Percentiles rank a stretch among this genome's conserved stretches.
Conservation (phyloP, 2,797 vertebrate genomes). For the Remorina albescens region DNA sequence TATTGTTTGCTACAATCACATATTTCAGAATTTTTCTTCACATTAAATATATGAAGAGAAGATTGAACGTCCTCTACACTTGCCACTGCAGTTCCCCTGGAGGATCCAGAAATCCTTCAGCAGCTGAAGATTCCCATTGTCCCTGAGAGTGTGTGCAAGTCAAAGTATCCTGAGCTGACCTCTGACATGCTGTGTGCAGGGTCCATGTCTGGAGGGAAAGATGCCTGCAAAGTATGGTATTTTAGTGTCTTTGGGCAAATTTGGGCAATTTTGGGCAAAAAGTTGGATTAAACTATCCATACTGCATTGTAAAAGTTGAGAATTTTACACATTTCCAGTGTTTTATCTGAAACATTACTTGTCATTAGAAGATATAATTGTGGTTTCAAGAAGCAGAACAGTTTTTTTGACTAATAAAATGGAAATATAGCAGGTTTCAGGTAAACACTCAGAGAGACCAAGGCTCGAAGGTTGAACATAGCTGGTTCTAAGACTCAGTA, state of each 20-base stretch:
- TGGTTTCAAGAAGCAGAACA: too few relatives aligned
- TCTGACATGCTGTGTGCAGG: constrained; percentile 53
- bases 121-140: constrained; percentile 50
- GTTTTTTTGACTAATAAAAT: too few relatives aligned
- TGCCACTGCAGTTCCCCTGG: constrained; percentile 34
- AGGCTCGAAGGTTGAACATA: too few relatives aligned
- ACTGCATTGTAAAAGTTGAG: neutral
- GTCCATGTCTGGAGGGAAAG: neutral
- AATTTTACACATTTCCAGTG: too few relatives aligned
- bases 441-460: too few relatives aligned
- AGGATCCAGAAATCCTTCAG: constrained; percentile 38
- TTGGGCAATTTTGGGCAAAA: neutral
- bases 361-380: too few relatives aligned
- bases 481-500: too few relatives aligned
- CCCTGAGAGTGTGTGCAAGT: neutral
- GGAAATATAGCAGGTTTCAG: too few relatives aligned
- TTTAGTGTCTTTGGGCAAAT: neutral
- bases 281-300: neutral
- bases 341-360: too few relatives aligned
- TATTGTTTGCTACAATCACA: neutral
- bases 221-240: constrained; percentile 59
- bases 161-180: fast-evolving
- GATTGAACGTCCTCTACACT: neutral
- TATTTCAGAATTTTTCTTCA: neutral
- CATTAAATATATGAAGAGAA: neutral